Evolutionary conservation across 1,140 invertebrate species (phyloP), one percentile per base, ranked within the genome.

Genomic region (Drosophila grimshawi): DNA sequence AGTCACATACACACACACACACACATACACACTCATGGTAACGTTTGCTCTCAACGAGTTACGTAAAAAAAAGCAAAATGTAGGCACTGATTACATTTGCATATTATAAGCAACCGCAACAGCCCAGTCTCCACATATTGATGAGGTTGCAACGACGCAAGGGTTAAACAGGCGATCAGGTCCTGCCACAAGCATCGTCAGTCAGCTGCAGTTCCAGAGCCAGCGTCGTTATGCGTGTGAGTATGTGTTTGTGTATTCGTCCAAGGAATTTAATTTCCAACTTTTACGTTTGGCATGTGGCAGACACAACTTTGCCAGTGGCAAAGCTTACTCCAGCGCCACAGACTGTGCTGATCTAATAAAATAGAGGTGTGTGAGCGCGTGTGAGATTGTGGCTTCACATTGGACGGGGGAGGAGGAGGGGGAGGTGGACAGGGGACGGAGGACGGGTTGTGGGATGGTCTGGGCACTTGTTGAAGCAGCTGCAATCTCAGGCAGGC

Each of bases 71-170:
- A 78, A 80, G 86, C 72, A 89, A 86, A 90, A 78, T 85, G 86
- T 75, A 66, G 86, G 71, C 85, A 85, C 85, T 89, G 85, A 89
- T 89, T 89, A 89, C 85, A 89, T 89, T 89, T 89, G 86, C 85
- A 89, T 89, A 89, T 89, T 83, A 81, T 78, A 81, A 77, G 80
- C 52, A 69, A 69, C 48, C 39, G n/a, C 39, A 35, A 29, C 67
- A 29, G 51, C 48, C 51, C 43, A 33, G 7, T 35, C 5, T 35
- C 5, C 53, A 11, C 63, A 48, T 74, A 88, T 80, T 65, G 83
- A 88, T 79, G 73, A 72, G 52, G 61, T 39, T 64, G 72, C 56
- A 69, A 32, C 11, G 66, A 11, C 56, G 76, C 63, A 64, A 70
- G 70, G 59, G 49, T 72, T 63, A 57, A 56, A 49, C 35, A 41